These are phyloP conservation scores for Cherax destructor DNA, from an alignment of 1,140 invertebrate genomes.

Conservation along the genomic window DNA sequence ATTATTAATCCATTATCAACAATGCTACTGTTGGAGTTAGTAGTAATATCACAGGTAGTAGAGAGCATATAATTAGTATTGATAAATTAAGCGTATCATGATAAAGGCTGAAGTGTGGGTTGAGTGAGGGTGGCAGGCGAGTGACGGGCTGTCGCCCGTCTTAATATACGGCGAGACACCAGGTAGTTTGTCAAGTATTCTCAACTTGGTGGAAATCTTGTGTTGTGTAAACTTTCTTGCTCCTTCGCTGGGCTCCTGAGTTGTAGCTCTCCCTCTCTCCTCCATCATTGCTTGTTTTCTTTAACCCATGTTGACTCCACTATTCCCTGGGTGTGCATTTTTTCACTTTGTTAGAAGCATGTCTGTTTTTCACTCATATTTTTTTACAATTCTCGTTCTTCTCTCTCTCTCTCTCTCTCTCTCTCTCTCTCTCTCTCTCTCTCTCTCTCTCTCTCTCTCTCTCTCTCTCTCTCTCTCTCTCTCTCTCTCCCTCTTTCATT, in stretches of 20 bases:
- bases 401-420: background rate
- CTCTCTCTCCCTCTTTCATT: constrained; percentile 18
- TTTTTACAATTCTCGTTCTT: background rate
- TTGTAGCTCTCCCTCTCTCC: constrained; percentile 1
- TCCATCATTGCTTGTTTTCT: background rate
- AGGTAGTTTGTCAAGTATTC: background rate
- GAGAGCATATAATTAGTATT: too few species aligned
- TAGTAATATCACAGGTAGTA: too few species aligned
- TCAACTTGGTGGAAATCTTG: constrained; percentile 8
- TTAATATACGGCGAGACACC: background rate
- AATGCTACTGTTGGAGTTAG: too few species aligned
- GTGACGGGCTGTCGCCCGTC: background rate
- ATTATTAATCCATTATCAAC: too few species aligned
- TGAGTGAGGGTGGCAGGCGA: too few species aligned
- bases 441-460: background rate
- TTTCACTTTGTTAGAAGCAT: background rate
- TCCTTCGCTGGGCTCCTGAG: background rate
- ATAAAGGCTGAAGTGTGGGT: background rate
- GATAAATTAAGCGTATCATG: too few species aligned
- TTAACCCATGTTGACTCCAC: background rate
- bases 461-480: constrained; percentile 1
- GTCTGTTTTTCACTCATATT: background rate
- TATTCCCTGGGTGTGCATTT: background rate
- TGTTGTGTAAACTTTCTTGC: background rate
- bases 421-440: constrained; percentile 16